Base-by-base conservation (phyloP, 2,888 invertebrate genomes). In the Limulus polyphemus region DNA sequence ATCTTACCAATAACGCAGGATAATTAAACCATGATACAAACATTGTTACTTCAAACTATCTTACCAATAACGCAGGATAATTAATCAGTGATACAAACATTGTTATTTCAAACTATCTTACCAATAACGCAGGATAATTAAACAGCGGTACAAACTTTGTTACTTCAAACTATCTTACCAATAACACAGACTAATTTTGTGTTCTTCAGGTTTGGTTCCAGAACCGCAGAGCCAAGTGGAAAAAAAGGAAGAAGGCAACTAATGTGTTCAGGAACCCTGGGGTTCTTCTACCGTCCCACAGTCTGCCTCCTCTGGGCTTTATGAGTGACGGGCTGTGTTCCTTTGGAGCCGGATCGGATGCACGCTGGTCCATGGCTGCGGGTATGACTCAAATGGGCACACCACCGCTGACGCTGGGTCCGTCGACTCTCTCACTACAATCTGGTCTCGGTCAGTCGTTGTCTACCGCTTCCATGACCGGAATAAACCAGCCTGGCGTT, bases 201-300 rank as follows among this genome's bases (percentile, higher is more conserved):
- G 62, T 51, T 60, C 70, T 70, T 46, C 79, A 97, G 95, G 97
- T 97, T 46, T 97, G 95, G 95, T 97, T 97, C 82, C 95, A 97
- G 81, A 97, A 97, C 81, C 84, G 97, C 0, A 83, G 97, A 0
- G 97, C 97, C 57, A 97, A 97, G 76, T 97, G 95, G 95, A 97
- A 97, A 84, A 97, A 97, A 75, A 85, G 95, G 73, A 95, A 95
- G 91, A 97, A 97, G 90, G 91, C 92, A 56, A 92, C 93, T 74
- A 78, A 78, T 69, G 93, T 94, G 46, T 95, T 95, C 79, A 83
- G 95, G 60, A 87, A 91, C 0, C 90, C 93, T 1, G 91, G 94
- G 60, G 83, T 90, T 16, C 71, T 79, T 50, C 80, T 94, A 73
- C 94, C 94, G 55, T 92, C 94, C 12, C 93, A 94, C 74, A 91